These are phyloP conservation scores for Kryptolebias ocellatus DNA, from an alignment of 2,797 vertebrate genomes.

Conservation along the genomic window DNA sequence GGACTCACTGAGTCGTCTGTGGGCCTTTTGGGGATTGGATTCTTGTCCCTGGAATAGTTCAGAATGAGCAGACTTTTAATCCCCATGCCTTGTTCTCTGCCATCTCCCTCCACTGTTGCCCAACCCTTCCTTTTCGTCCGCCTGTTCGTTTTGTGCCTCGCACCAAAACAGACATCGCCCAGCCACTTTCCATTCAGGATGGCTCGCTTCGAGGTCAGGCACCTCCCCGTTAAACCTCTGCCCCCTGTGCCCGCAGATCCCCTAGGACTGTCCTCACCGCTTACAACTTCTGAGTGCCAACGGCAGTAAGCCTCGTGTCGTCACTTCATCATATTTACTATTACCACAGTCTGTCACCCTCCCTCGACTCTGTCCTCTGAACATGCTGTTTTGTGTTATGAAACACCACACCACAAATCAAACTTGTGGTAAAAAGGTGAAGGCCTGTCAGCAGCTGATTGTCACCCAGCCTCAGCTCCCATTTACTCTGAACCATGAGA, in stretches of 20 bases:
- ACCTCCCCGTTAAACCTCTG: slow-evolving; percentile 35
- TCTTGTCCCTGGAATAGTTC: slow-evolving; percentile 86
- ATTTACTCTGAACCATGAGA: slow-evolving; percentile 2
- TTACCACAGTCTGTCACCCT: slow-evolving; percentile 43
- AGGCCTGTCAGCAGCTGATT: slow-evolving; percentile 61
- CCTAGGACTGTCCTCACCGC: slow-evolving; percentile 17
- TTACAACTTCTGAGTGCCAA: slow-evolving; percentile 45
- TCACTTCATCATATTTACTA: slow-evolving; percentile 59
- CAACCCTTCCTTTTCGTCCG: slow-evolving; percentile 22
- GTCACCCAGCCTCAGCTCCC: slow-evolving; percentile 20
- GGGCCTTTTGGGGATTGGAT: slow-evolving; percentile 75
- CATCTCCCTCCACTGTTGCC: slow-evolving; percentile 51
- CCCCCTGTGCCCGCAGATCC: slow-evolving; percentile 24
- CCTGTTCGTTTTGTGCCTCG: not conserved
- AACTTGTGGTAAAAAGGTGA: slow-evolving; percentile 18
- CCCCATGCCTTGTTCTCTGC: slow-evolving; percentile 71
- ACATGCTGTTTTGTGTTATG: slow-evolving; percentile 42
- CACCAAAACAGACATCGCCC: slow-evolving; percentile 53
- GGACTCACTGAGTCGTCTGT: slow-evolving; percentile 52
- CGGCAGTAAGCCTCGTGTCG: slow-evolving; percentile 42
- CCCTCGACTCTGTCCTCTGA: slow-evolving; percentile 24
- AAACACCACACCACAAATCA: slow-evolving; percentile 65
- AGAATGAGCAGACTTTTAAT: slow-evolving; percentile 85
- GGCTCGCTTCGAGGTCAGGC: slow-evolving; percentile 47
- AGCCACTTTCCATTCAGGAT: slow-evolving; percentile 30